Evolutionary conservation across 2,888 invertebrate species (phyloP).

Genomic region (Eumerus sabulonum): DNA sequence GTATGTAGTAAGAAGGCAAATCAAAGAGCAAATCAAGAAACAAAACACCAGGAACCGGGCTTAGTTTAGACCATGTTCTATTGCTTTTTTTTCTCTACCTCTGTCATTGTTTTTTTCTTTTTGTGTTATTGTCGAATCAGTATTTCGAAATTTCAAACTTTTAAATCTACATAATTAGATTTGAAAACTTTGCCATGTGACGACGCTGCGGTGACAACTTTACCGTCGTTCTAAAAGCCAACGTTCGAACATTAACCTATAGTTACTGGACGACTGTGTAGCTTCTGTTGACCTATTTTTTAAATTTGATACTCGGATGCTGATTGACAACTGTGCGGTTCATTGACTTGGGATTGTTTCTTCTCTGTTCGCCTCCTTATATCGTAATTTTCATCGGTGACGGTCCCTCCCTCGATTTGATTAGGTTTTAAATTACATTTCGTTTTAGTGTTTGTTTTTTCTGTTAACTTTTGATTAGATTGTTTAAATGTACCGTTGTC

Average conservation of each 20-base stretch:
- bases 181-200: slow-evolving; percentile 57
- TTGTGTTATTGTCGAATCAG: slow-evolving; percentile 4
- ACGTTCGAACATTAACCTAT: slow-evolving; percentile 1
- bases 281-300: slow-evolving; percentile 35
- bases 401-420: slow-evolving; percentile 40
- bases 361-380: slow-evolving; percentile 25
- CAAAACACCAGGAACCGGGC: slow-evolving; percentile 8
- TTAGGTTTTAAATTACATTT: not conserved
- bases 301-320: slow-evolving; percentile 25
- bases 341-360: slow-evolving; percentile 31
- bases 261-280: no score
- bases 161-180: slow-evolving; percentile 65
- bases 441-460: no score
- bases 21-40: slow-evolving; percentile 38
- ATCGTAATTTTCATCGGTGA: slow-evolving; percentile 23
- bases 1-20: no score
- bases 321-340: slow-evolving; percentile 48
- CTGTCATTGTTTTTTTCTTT: slow-evolving; percentile 13
- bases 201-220: not conserved
- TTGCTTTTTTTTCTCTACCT: no score
- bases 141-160: slow-evolving; percentile 33
- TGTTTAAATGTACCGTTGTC: slow-evolving; percentile 2
- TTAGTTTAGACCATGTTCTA: slow-evolving; percentile 3
- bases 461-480: not conserved
- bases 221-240: not conserved